Conservation (phyloP, 2,113 vertebrate species). For the Hirundichthys speculiger region DNA sequence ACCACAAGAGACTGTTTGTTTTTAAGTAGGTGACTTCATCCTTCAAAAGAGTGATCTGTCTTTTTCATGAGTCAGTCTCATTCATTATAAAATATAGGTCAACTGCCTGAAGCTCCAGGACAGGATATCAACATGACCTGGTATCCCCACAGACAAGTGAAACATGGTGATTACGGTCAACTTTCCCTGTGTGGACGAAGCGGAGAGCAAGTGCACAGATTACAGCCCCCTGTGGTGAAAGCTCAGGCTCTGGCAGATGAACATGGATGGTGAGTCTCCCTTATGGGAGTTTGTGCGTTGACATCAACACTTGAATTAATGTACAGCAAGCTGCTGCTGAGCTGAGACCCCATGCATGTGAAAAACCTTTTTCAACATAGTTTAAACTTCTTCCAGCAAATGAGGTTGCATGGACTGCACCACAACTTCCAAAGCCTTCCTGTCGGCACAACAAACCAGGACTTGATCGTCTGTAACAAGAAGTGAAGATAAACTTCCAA, state of each 20-base stretch:
- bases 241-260: slow-evolving; percentile 13
- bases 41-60: too few species aligned
- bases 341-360: not conserved
- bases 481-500: too few species aligned
- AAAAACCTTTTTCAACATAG: too few species aligned
- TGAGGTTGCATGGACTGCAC: not conserved
- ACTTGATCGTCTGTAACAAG: too few species aligned
- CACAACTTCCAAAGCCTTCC: not conserved
- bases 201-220: slow-evolving; percentile 1
- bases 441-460: too few species aligned
- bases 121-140: slow-evolving; percentile 31
- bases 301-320: slow-evolving; percentile 23
- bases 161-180: too few species aligned
- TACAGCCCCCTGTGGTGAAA: slow-evolving; percentile 4
- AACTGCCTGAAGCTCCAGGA: slow-evolving; percentile 13
- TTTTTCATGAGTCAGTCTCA: too few species aligned
- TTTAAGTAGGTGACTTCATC: too few species aligned
- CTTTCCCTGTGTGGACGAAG: too few species aligned
- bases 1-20: too few species aligned
- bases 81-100: too few species aligned
- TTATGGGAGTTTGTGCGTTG: not conserved
- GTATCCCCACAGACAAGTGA: slow-evolving; percentile 24
- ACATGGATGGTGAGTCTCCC: not conserved
- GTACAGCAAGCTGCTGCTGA: slow-evolving; percentile 10
- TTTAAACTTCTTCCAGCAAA: slow-evolving; percentile 8